A percentile compares a stretch with the other conserved stretches of the same genome.
Conservation (phyloP, 1,140 invertebrate species). For the Lepidurus packardi region DNA sequence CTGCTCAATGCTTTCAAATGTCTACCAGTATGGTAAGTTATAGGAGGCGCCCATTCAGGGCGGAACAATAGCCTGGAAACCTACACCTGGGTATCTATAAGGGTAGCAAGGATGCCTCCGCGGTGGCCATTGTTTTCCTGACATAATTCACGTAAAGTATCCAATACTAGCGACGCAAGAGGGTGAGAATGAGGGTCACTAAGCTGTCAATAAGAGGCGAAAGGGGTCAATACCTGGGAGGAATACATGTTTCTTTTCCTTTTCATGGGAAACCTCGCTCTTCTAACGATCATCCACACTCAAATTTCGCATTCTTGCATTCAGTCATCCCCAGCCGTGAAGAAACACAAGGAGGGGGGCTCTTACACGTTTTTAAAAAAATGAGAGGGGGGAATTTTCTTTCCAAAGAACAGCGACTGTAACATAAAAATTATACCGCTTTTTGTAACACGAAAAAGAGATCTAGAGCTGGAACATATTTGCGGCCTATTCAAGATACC, state of each 20-base stretch:
- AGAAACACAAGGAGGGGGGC: neutral
- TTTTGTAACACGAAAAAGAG: neutral
- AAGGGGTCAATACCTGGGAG: too few relatives aligned
- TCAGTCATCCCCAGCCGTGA: neutral
- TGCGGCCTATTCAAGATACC: neutral
- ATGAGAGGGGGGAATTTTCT: neutral
- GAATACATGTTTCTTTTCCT: neutral
- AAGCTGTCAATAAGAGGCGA: neutral
- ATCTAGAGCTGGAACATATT: neutral
- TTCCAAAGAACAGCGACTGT: neutral
- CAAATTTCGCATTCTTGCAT: neutral
- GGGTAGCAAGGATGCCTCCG: neutral
- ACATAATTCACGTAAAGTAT: slow-evolving; percentile 16
- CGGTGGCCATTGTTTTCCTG: neutral
- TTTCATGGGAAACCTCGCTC: neutral
- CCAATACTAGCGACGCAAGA: slow-evolving; percentile 1
- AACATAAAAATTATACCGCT: neutral
- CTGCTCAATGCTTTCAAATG: neutral
- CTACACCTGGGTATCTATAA: neutral
- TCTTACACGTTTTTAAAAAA: neutral
- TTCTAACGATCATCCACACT: too few relatives aligned
- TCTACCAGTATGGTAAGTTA: neutral
- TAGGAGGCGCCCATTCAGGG: neutral
- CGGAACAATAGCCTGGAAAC: neutral
- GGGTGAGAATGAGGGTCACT: slow-evolving; percentile 13